phyloP scores from a whole-genome alignment of 2,888 invertebrate genomes.

The Apamea anceps region DNA sequence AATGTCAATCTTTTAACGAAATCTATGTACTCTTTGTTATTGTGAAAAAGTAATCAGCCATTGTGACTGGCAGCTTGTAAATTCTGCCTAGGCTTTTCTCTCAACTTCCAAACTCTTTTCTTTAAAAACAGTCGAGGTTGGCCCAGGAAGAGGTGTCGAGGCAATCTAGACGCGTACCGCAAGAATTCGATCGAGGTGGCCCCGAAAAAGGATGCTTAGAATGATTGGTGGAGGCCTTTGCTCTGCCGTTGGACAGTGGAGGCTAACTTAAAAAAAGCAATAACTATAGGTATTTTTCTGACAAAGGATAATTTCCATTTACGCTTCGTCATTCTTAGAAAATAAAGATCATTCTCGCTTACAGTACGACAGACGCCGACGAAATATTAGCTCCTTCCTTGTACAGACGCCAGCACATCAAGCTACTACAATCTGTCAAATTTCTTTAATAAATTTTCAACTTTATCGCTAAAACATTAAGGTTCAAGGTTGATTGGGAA shows the following conservation, averaged over 20 bases:
- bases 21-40: not conserved
- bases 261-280: too few relatives aligned
- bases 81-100: not conserved
- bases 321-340: not conserved
- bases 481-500: too few relatives aligned
- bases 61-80: not conserved
- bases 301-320: not conserved
- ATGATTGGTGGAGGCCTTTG: too few relatives aligned
- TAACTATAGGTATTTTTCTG: not conserved
- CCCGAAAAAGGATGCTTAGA: too few relatives aligned
- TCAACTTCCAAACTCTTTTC: not conserved
- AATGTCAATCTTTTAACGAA: not conserved
- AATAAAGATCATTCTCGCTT: constrained; percentile 31
- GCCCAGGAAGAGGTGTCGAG: too few relatives aligned
- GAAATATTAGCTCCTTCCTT: constrained; percentile 39
- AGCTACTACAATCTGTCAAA: too few relatives aligned
- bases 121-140: not conserved
- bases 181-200: too few relatives aligned
- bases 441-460: too few relatives aligned
- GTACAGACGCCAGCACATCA: too few relatives aligned
- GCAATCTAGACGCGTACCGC: too few relatives aligned
- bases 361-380: constrained; percentile 8
- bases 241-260: too few relatives aligned
- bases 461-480: too few relatives aligned
- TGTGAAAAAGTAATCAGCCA: not conserved